Percentiles rank a stretch among this genome's conserved stretches.
phyloP scores from a whole-genome alignment of 1,140 invertebrate species.

The Macrobrachium nipponense region DNA sequence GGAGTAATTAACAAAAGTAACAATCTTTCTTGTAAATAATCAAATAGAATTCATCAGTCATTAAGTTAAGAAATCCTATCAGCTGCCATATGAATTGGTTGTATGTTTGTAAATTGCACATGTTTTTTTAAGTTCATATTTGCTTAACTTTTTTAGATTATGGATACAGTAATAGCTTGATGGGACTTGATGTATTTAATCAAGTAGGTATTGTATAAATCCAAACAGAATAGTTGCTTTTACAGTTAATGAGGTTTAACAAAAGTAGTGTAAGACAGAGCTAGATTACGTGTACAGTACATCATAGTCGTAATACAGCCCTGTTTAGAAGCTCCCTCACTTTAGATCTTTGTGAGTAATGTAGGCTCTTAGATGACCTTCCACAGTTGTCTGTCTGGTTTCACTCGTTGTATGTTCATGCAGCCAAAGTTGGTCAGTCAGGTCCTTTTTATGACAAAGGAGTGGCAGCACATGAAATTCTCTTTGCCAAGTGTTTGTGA shows the following conservation, averaged over 20 bases:
- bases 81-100: neutral
- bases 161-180: neutral
- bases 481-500: too few relatives aligned
- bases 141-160: neutral
- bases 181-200: constrained; percentile 1
- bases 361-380: too few relatives aligned
- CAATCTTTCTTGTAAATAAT: constrained; percentile 16
- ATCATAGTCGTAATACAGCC: too few relatives aligned
- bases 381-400: too few relatives aligned
- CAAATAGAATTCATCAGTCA: neutral
- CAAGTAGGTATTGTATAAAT: constrained; percentile 6
- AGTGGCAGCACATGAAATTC: too few relatives aligned
- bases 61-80: too few relatives aligned
- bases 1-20: constrained; percentile 27
- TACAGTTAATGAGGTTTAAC: too few relatives aligned
- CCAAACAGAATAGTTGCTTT: neutral
- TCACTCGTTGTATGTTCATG: too few relatives aligned
- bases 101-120: constrained; percentile 8
- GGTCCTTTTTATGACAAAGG: too few relatives aligned
- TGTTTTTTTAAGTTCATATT: neutral
- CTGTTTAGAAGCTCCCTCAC: too few relatives aligned
- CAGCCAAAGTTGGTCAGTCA: too few relatives aligned
- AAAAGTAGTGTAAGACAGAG: neutral
- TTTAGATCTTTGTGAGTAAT: too few relatives aligned
- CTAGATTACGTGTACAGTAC: constrained; percentile 6